Evolutionary conservation across 1,140 invertebrate species (phyloP), one percentile per base, ranked within the genome.

Genomic region (Bathynomus jamesi): DNA sequence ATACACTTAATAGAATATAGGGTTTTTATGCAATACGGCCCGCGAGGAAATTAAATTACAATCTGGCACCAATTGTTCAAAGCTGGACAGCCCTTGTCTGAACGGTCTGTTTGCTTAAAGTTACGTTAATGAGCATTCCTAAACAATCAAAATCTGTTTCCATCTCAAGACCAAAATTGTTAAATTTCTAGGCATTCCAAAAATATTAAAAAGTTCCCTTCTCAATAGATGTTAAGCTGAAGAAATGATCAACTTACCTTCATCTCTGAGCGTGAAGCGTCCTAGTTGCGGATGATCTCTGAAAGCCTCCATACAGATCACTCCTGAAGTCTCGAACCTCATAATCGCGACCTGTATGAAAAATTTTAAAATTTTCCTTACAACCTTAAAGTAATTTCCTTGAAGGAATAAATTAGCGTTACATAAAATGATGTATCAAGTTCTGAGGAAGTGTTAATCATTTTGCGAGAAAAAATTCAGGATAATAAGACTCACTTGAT

Each of bases 201-300:
- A 13, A 53, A 11, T 13, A 11, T 11, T 53, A 21, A 21, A 21
- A 21, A 53, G 11, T 13, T 13, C 46, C 46, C 11, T 13, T 13
- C 46, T 13, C 11, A 53, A 21, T 13, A 53, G 11, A 13, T 11
- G 11, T 53, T 11, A 21, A 11, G 11, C 11, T 21, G 11, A 11
- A 53, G n/a, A 13, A 65, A 8, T 8, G 24, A 65, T 7, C 24
- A 4, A 7, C 87, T 88, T 86, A 96, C 96, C 96, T 91, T 99
- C 97, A 86, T 99, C 97, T 87, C 98, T 88, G 80, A 99, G 88
- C 74, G 96, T 99, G 83, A 99, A 99, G 83, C 97, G 88, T 78
- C 97, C 97, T 94, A 99, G 95, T 86, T 99, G 96, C 81, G 95
- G 94, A 85, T 99, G 98, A 78, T 94, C 88, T 86, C 97, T 98